phyloP scores from a whole-genome alignment of 2,888 invertebrate genomes.

The Dynastes maya region DNA sequence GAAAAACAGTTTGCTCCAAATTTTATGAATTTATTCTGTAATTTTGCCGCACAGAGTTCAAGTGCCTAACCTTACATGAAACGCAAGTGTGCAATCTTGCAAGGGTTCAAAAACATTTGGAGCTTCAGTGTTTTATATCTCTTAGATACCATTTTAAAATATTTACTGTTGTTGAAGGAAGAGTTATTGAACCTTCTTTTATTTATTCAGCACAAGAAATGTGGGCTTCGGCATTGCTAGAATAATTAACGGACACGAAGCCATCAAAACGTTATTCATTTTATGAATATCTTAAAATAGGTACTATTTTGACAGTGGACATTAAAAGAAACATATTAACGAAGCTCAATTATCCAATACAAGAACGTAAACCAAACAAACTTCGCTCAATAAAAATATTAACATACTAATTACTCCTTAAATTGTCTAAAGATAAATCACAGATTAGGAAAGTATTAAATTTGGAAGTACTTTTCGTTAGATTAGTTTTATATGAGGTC shows the following conservation, averaged over 20 bases:
- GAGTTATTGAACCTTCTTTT: too few relatives aligned
- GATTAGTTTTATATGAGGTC: constrained; percentile 21
- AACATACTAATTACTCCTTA: constrained; percentile 30
- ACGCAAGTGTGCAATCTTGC: too few relatives aligned
- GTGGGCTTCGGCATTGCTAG: too few relatives aligned
- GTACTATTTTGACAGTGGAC: constrained; percentile 13
- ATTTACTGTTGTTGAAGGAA: too few relatives aligned
- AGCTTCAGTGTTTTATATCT: too few relatives aligned
- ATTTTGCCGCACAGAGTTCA: too few relatives aligned
- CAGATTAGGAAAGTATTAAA: constrained; percentile 34
- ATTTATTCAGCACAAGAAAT: too few relatives aligned
- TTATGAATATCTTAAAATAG: constrained; percentile 14
- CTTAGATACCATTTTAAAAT: too few relatives aligned
- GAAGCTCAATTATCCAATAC: constrained; percentile 2
- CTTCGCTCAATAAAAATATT: constrained; percentile 6
- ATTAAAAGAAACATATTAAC: constrained; percentile 7
- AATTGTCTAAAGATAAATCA: constrained; percentile 32
- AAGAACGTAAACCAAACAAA: constrained; percentile 4
- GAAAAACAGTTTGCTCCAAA: too few relatives aligned
- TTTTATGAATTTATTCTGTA: too few relatives aligned
- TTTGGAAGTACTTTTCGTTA: constrained; percentile 26
- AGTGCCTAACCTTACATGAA: too few relatives aligned
- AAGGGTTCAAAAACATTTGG: too few relatives aligned
- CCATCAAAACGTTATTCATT: constrained; percentile 24
- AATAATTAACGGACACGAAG: background rate